phyloP scores from a whole-genome alignment of 2,888 invertebrate genomes.

The Lithophane ornitopus region DNA sequence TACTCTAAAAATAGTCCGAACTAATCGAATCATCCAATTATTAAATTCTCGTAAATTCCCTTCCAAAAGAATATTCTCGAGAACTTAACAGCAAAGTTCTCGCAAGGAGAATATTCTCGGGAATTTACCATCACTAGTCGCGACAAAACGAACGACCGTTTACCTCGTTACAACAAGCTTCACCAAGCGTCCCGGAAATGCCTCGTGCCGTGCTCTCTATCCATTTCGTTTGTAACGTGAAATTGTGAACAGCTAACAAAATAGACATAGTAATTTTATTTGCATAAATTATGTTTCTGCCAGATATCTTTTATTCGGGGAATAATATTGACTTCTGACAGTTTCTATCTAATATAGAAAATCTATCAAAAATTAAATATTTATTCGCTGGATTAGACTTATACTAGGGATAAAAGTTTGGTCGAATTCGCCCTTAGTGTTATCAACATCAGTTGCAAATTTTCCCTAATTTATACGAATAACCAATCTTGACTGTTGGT shows the following conservation, averaged over 20 bases:
- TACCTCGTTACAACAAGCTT: constrained; percentile 48
- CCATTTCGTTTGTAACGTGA: constrained; percentile 8
- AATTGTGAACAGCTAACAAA: not conserved
- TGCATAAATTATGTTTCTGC: constrained; percentile 1
- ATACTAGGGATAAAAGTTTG: no score
- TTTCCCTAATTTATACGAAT: not conserved
- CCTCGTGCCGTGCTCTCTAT: not conserved
- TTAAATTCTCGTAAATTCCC: no score
- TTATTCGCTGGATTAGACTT: no score
- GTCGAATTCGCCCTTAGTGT: no score
- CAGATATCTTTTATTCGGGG: no score
- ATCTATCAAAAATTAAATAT: no score
- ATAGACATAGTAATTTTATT: not conserved
- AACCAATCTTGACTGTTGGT: not conserved
- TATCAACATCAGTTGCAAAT: not conserved
- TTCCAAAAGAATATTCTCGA: no score
- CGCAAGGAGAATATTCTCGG: no score
- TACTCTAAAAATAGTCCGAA: not conserved
- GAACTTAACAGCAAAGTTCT: no score
- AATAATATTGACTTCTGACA: no score
- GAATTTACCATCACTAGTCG: not conserved
- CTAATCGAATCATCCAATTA: not conserved
- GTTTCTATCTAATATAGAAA: no score
- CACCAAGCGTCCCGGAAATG: constrained; percentile 1
- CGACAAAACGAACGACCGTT: constrained; percentile 19